A percentile compares a stretch with the other conserved stretches of the same genome.
These are phyloP conservation scores for Sinocyclocheilus anophthalmus DNA, from an alignment of 2,113 vertebrate genomes.

Conservation along the genomic window DNA sequence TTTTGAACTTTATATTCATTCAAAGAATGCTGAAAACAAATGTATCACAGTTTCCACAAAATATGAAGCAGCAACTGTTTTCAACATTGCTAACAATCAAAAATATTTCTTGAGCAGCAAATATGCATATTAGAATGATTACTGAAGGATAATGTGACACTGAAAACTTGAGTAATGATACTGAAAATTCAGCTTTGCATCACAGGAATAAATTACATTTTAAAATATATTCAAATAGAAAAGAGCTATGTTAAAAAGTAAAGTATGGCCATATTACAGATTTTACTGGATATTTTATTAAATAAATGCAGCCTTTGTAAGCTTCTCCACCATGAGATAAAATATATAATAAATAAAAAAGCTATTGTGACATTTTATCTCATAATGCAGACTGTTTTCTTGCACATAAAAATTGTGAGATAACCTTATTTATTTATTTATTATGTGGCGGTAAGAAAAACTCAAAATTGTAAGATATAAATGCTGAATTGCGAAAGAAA, in stretches of 20 bases:
- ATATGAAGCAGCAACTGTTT: neutral
- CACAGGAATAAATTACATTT: no score
- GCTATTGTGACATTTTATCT: no score
- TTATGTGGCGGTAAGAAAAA: no score
- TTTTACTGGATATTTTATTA: neutral
- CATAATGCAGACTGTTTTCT: no score
- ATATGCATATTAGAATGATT: neutral
- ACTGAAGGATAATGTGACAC: neutral
- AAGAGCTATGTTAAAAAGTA: no score
- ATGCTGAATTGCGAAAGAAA: no score
- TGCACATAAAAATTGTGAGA: no score
- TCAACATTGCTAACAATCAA: neutral
- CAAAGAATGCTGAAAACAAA: neutral
- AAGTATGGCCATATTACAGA: neutral
- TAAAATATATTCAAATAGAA: neutral
- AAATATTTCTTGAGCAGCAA: no score
- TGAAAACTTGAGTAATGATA: neutral
- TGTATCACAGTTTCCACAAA: neutral
- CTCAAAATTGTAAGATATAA: no score
- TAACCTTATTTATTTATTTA: no score
- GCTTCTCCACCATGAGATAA: no score
- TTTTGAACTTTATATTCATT: neutral
- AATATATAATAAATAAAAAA: no score
- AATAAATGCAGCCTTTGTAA: neutral
- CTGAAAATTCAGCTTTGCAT: neutral